phyloP scores from a whole-genome alignment of 2,113 vertebrate genomes.

The Dromaius novaehollandiae region DNA sequence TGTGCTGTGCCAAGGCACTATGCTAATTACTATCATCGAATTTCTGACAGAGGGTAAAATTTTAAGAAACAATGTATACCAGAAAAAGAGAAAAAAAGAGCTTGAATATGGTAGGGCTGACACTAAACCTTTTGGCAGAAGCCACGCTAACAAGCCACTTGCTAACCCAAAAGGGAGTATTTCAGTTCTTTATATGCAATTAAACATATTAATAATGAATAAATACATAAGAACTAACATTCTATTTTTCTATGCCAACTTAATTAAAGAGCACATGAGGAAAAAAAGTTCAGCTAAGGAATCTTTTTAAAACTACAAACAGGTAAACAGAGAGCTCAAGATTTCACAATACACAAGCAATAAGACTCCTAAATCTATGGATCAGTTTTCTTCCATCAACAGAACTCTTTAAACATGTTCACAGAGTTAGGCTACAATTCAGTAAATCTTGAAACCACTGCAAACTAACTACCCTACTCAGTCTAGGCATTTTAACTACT shows the following conservation, averaged over 20 bases:
- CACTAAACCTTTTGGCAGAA: not conserved
- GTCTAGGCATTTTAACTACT: not conserved
- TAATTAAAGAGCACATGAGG: not conserved
- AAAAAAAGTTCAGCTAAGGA: not conserved
- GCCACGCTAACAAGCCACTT: not conserved
- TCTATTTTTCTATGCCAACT: not conserved
- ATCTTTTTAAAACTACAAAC: not conserved
- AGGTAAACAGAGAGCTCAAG: not conserved
- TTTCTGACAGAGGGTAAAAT: not conserved
- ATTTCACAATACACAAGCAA: not conserved
- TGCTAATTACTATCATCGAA: conserved; percentile 26
- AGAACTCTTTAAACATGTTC: not conserved
- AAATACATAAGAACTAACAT: not conserved
- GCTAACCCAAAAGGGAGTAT: not conserved
- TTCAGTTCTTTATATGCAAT: not conserved
- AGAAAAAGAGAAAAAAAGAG: not conserved
- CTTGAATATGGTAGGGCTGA: not conserved
- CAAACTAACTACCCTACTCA: not conserved
- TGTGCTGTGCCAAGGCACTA: not conserved
- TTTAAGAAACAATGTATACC: not conserved
- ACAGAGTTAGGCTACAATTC: not conserved
- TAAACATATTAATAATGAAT: not conserved
- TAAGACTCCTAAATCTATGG: not conserved
- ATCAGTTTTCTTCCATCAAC: not conserved
- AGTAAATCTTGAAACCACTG: not conserved